Base-by-base conservation (phyloP, 2,113 vertebrate genomes). In the Coracopsis vasa region DNA sequence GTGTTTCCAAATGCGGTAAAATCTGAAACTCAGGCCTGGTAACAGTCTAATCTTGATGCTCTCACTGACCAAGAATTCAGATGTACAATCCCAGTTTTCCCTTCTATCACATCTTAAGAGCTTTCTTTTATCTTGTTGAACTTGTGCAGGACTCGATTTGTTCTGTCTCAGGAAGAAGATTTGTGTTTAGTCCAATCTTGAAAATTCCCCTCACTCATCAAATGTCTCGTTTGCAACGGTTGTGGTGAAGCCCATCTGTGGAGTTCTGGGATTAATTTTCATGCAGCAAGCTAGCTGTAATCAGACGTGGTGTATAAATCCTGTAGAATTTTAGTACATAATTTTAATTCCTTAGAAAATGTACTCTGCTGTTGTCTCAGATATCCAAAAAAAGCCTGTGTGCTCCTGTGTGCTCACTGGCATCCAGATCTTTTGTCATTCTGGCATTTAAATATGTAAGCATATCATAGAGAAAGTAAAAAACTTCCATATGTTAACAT, bases 211-310 rank as follows among this genome's bases (percentile, higher is more conserved):
- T 88, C 6, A 15, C 50, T 65, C 44, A 28, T 93, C 45, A 86
- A 53, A 8, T 74, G 42, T 80, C 79, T 94, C 18, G 45, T 81
- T 94, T 90, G 56, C 27, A 73, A 20, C 39, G 71, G 14, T 73
- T 72, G 56, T 54, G 37, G 20, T 80, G 64, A 94, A 91, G 13
- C n/a, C 62, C 61, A 7, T 27, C 16, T 25, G 8, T 50, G 74
- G 73, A 79, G 77, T 56, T 89, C 45, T 69, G 53, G 23, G 42
- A 56, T 69, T 90, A 66, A 27, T 93, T 70, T 93, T 65, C 84
- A 82, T 94, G 96, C 37, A 94, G n/a, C n/a, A 82, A 37, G 25
- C 27, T 90, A 16, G 42, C 31, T 95, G 41, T 74, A 90, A 80
- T 87, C 21, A 70, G n/a, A 19, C 11, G 21, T 41, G 42, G 14